Percentiles rank a stretch among this genome's conserved stretches.
Evolutionary conservation across 1,140 invertebrate species (phyloP).

Genomic region (Ostrea edulis): DNA sequence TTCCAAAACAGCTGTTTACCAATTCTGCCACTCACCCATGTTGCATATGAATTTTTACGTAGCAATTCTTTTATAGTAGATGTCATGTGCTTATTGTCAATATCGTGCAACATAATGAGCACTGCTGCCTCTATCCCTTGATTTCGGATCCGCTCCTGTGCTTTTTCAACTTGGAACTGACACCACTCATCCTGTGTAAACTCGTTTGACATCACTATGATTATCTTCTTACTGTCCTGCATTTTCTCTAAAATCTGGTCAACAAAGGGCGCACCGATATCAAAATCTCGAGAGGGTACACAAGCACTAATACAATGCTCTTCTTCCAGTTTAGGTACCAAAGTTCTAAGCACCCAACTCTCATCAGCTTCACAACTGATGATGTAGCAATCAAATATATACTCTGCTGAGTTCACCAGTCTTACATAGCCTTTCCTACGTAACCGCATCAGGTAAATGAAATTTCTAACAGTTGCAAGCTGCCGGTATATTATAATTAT

Average conservation of each 20-base stretch:
- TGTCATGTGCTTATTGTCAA: constrained; percentile 43
- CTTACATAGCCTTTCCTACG: constrained; percentile 34
- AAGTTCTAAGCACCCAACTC: constrained; percentile 2
- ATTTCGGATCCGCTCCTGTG: constrained; percentile 39
- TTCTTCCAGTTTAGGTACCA: constrained; percentile 16
- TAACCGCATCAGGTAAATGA: constrained; percentile 36
- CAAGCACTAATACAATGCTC: background rate
- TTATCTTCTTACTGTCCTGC: constrained; percentile 36
- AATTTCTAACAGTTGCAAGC: constrained; percentile 37
- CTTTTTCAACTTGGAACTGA: constrained; percentile 40
- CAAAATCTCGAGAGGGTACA: constrained; percentile 40
- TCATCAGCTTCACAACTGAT: constrained; percentile 36
- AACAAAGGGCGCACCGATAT: background rate
- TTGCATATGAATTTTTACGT: constrained; percentile 37
- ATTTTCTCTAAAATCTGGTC: constrained; percentile 41
- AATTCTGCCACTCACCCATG: constrained; percentile 16
- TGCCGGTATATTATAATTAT: background rate
- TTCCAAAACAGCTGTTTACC: constrained; percentile 39
- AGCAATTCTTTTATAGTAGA: constrained; percentile 22
- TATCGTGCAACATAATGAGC: constrained; percentile 37
- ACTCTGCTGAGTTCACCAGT: constrained; percentile 15
- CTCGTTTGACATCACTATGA: constrained; percentile 42
- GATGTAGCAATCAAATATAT: constrained; percentile 38
- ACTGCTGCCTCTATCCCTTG: constrained; percentile 30
- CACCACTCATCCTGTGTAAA: constrained; percentile 46